Percentiles rank a stretch among this genome's conserved stretches.
Evolutionary conservation across 2,113 vertebrate species (phyloP).

Genomic region (Chascanopsetta lugubris): DNA sequence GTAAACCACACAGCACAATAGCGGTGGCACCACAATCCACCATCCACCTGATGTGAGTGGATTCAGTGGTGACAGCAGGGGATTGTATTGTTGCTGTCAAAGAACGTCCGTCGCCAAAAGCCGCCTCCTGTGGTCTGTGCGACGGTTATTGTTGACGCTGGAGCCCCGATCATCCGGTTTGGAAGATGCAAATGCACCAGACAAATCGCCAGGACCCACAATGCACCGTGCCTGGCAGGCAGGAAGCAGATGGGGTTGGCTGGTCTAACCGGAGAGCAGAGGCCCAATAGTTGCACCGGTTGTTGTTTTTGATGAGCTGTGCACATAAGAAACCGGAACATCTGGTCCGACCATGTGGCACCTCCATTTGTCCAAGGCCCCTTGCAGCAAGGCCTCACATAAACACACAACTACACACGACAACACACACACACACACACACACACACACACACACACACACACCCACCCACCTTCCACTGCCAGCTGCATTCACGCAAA

Average conservation of each 20-base stretch:
- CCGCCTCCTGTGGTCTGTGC: background rate
- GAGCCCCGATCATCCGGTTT: slow-evolving; percentile 20
- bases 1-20: too few relatives aligned
- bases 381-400: slow-evolving; percentile 72
- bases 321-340: slow-evolving; percentile 86
- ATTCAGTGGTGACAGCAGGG: too few relatives aligned
- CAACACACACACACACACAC: slow-evolving; percentile 34
- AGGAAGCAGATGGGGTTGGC: slow-evolving; percentile 89
- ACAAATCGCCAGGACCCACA: slow-evolving; percentile 68
- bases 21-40: too few relatives aligned
- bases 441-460: slow-evolving; percentile 34
- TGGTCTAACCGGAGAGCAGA: slow-evolving; percentile 66
- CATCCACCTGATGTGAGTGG: background rate
- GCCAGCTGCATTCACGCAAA: slow-evolving; percentile 76
- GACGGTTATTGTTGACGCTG: slow-evolving; percentile 11
- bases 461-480: slow-evolving; percentile 45
- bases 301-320: slow-evolving; percentile 84
- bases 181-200: slow-evolving; percentile 28
- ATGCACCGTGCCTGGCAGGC: slow-evolving; percentile 71
- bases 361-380: slow-evolving; percentile 79
- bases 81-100: background rate
- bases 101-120: background rate
- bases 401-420: too few relatives aligned
- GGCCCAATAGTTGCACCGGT: slow-evolving; percentile 77
- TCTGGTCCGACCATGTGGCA: slow-evolving; percentile 90